Percentiles rank a stretch among this genome's conserved stretches.
Evolutionary conservation across 1,140 invertebrate species (phyloP).

Genomic region (Hypsibius dujardini): DNA sequence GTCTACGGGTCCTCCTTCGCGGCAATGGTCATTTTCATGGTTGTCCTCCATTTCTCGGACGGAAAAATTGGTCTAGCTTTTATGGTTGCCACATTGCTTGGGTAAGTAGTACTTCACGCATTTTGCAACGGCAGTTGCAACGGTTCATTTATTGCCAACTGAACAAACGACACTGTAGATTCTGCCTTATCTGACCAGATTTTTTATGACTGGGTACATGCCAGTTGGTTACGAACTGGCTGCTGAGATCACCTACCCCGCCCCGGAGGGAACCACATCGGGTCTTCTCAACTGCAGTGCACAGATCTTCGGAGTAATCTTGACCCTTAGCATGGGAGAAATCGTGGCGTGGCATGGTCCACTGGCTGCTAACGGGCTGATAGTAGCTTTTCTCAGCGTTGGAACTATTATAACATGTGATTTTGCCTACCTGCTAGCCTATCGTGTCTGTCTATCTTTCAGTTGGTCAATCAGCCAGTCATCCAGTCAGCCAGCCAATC

Average conservation of each 20-base stretch:
- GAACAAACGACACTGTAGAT: too few relatives aligned
- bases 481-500: too few relatives aligned
- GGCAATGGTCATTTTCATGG: conserved; percentile 14
- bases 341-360: background rate
- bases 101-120: too few relatives aligned
- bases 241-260: conserved; percentile 41
- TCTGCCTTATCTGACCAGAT: conserved; percentile 27
- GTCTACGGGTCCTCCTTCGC: conserved; percentile 31
- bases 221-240: conserved; percentile 44
- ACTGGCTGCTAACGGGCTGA: background rate
- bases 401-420: background rate
- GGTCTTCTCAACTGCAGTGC: background rate
- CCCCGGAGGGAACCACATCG: conserved; percentile 25
- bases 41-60: background rate
- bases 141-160: too few relatives aligned
- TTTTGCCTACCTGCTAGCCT: too few relatives aligned
- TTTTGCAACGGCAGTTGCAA: too few relatives aligned
- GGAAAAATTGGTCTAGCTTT: too few relatives aligned
- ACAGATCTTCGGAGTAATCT: background rate
- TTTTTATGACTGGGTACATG: conserved; percentile 45
- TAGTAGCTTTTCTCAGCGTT: background rate
- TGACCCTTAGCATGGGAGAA: background rate
- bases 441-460: too few relatives aligned
- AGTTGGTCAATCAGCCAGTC: too few relatives aligned
- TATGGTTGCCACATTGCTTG: too few relatives aligned